A percentile compares a stretch with the other conserved stretches of the same genome.
These are phyloP conservation scores for Dryobates pubescens DNA, from an alignment of 2,797 vertebrate species.

Conservation along the genomic window DNA sequence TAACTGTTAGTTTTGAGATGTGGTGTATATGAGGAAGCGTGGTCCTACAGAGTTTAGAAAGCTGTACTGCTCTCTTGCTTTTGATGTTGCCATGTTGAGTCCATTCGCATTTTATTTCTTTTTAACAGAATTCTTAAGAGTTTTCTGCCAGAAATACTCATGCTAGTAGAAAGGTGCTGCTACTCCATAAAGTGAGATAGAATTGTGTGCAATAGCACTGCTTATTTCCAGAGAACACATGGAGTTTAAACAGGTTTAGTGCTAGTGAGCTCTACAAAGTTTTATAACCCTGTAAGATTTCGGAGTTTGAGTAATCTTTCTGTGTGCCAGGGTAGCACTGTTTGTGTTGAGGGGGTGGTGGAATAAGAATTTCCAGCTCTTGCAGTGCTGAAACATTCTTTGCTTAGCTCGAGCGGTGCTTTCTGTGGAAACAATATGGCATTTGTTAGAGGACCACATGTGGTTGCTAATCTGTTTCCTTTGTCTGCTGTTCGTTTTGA, in stretches of 20 bases:
- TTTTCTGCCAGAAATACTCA: neutral
- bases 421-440: neutral
- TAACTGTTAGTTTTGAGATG: neutral
- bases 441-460: neutral
- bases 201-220: neutral
- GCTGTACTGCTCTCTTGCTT: neutral
- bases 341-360: neutral
- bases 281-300: neutral
- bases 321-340: rapidly evolving
- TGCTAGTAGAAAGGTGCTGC: neutral
- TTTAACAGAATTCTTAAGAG: neutral
- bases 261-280: neutral
- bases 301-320: neutral
- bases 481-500: neutral
- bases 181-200: neutral
- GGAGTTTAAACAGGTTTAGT: neutral
- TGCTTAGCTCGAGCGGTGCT: neutral
- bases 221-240: neutral
- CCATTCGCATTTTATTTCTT: neutral
- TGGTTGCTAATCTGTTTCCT: neutral
- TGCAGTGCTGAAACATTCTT: neutral
- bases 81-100: neutral
- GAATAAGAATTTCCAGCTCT: neutral
- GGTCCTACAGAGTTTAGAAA: neutral
- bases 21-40: rapidly evolving